Evolutionary conservation across 2,113 vertebrate species (phyloP), one percentile per base, ranked within the genome.

Genomic region (Porphyrio hochstetteri): DNA sequence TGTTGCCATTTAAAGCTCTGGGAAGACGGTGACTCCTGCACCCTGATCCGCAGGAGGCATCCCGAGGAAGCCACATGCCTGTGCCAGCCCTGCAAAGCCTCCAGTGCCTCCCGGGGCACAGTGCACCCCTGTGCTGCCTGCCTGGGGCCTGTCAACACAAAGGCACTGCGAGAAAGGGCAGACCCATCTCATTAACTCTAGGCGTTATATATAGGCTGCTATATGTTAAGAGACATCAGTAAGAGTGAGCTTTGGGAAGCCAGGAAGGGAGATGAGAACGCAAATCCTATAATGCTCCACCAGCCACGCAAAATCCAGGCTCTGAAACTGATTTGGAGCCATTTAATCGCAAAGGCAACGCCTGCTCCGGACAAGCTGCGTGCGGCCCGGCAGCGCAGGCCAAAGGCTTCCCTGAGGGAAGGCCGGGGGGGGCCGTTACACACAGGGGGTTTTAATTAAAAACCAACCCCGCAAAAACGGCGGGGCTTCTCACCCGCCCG

Each of bases 21-120:
- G 50, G 71, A 42, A 36, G 19, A 46, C 4, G 42, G 61, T 1
- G 74, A 53, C 35, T 63, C 46, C 40, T 7, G 27, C 42, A 3
- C 16, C 2, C 5, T 2, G 0, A 3, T 3, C 31, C 0, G 1
- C 36, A 13, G 55, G 25, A 63, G 46, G 56, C 61, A 7, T 1
- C 0, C 57, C 29, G n/a, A 44, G 17, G 40, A 36, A 40, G n/a
- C 16, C 0, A 10, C 10, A 29, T 4, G n/a, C 70, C 61, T 10
- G 14, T 27, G 29, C 44, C 50, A 57, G 28, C 46, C 76, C 70
- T 11, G 69, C 4, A 5, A 69, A 59, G 21, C 33, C 31, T 40
- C 36, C 1, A 7, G 36, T 2, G 56, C 59, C 74, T 27, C 33
- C 33, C 33, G 28, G 1, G 42, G 74, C 78, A 1, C 52, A 5